phyloP scores from a whole-genome alignment of 2,797 vertebrate genomes.

The Lithobates sylvaticus region DNA sequence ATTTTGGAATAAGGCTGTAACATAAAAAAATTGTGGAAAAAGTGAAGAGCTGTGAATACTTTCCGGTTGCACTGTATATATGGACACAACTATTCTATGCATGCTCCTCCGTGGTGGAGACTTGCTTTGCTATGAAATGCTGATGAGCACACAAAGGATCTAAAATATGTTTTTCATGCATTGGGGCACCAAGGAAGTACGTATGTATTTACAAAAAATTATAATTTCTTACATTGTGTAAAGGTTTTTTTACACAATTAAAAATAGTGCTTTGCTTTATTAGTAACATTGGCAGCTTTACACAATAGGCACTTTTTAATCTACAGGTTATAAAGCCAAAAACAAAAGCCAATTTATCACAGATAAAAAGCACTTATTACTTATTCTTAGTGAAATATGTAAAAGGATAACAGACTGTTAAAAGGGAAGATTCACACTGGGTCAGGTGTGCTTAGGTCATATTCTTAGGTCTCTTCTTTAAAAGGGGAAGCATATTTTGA shows the following conservation, averaged over 20 bases:
- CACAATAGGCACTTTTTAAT: not conserved
- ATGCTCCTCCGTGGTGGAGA: not conserved
- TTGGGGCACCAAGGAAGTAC: no score
- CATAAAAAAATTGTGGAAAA: no score
- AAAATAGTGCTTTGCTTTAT: not conserved
- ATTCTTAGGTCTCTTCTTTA: constrained; percentile 3
- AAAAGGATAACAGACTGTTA: constrained; percentile 24
- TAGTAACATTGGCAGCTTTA: not conserved
- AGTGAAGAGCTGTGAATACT: no score
- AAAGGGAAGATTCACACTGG: constrained; percentile 25
- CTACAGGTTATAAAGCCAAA: not conserved
- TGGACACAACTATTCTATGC: no score
- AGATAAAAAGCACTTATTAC: constrained; percentile 26
- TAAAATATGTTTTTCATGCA: no score
- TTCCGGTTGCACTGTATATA: no score
- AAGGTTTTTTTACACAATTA: not conserved
- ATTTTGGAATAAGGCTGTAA: no score
- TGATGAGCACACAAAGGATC: no score
- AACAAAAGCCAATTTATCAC: not conserved
- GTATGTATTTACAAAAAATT: not conserved
- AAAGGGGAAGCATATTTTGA: constrained; percentile 33
- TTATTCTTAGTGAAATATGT: constrained; percentile 7
- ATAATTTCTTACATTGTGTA: not conserved
- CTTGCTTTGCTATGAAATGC: not conserved
- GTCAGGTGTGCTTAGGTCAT: constrained; percentile 17